phyloP scores from a whole-genome alignment of 2,888 invertebrate genomes.

The Mimachlamys varia region DNA sequence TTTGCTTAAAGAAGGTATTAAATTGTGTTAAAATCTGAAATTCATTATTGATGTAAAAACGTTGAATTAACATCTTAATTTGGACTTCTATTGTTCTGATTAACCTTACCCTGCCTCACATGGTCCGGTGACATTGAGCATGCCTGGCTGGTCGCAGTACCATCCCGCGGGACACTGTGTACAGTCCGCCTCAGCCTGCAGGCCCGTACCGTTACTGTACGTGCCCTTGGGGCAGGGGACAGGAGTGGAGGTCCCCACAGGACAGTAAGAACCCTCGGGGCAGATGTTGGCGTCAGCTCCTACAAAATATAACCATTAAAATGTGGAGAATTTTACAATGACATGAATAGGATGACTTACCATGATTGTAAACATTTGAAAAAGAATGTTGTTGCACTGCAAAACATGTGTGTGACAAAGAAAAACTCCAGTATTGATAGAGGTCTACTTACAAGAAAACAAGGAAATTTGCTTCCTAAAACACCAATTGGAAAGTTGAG shows the following conservation, averaged over 20 bases:
- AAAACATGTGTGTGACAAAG: no score
- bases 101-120: constrained; percentile 74
- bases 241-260: constrained; percentile 74
- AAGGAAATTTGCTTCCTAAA: no score
- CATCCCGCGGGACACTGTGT: constrained; percentile 73
- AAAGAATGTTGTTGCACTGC: not conserved
- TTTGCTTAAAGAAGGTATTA: no score
- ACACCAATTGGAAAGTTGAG: no score
- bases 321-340: not conserved
- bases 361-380: not conserved
- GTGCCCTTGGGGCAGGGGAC: constrained; percentile 77
- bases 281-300: constrained; percentile 77
- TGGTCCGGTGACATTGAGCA: constrained; percentile 69
- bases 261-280: constrained; percentile 77
- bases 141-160: constrained; percentile 73
- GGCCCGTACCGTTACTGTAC: constrained; percentile 74
- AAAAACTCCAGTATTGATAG: no score
- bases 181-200: constrained; percentile 70
- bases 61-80: not conserved
- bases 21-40: no score
- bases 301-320: constrained; percentile 47
- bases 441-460: no score
- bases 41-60: no score
- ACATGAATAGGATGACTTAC: not conserved
- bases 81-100: not conserved